A percentile compares a stretch with the other conserved stretches of the same genome.
phyloP scores from a whole-genome alignment of 2,888 invertebrate genomes.

The Tupiocoris notatus region DNA sequence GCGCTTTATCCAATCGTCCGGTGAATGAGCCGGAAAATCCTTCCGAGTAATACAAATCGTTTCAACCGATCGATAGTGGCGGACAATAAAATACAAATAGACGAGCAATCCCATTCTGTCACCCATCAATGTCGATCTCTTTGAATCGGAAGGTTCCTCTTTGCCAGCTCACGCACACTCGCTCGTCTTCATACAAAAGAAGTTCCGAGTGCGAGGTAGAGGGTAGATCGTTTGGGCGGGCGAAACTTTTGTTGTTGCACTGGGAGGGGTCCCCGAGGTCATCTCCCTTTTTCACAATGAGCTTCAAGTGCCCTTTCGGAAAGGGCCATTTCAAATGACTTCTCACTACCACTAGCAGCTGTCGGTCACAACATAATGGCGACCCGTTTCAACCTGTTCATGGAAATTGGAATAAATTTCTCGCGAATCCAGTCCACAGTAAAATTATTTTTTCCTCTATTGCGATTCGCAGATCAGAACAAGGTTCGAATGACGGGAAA shows the following conservation, averaged over 20 bases:
- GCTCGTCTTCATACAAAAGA: not conserved
- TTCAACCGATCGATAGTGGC: no score
- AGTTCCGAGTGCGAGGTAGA: not conserved
- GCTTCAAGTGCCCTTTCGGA: conserved; percentile 2
- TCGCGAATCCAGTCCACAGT: no score
- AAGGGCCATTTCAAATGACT: conserved; percentile 32
- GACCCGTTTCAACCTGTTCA: no score
- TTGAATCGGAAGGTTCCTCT: not conserved
- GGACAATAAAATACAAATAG: not conserved
- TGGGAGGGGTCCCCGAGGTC: conserved; percentile 16
- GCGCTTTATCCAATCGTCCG: no score
- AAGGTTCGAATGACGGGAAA: no score
- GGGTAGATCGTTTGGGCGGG: conserved; percentile 1
- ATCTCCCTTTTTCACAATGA: conserved; percentile 32
- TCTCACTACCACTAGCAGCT: conserved; percentile 17
- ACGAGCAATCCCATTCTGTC: not conserved
- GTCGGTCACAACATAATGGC: conserved; percentile 30
- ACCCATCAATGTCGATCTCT: not conserved
- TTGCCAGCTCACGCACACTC: not conserved
- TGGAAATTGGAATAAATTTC: no score
- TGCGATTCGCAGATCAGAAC: no score
- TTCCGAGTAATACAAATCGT: no score
- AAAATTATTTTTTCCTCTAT: no score
- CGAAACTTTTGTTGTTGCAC: conserved; percentile 28
- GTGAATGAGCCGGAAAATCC: no score